Base-by-base conservation (phyloP, 2,797 vertebrate species). In the Liparis tanakae region DNA sequence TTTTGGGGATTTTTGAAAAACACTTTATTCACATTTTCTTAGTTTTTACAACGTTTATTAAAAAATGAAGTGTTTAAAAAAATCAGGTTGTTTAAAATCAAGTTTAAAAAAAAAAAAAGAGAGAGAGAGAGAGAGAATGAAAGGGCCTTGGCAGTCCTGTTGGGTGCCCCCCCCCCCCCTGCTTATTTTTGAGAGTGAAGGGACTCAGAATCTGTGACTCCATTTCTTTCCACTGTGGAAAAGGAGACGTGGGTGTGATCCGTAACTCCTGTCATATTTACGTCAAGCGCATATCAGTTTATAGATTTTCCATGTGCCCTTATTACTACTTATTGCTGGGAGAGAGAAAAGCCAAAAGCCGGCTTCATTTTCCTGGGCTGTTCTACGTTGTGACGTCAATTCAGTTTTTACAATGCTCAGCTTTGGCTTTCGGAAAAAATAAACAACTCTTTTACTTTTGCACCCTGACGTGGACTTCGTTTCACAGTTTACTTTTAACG, bases 221-320 rank as follows among this genome's bases (percentile, higher is more conserved):
- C 76, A 84, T 83, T 69, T 92, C 81, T 95, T 95, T 95, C 94
- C 94, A 94, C 86, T 91, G 85, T 91, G 91, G 88, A 94, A 94
- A 94, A 91, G 88, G 90, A 93, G 84, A 94, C 89, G 82, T 82
- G 53, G 1, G 58, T 80, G 64, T 80, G 88, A 91, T 81, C 74
- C 2, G 50, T 91, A 89, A 89, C 81, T 89, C 78, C 78, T 78
- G 79, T 87, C 78, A 76, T 87, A 91, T 89, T 83, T 84, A 83
- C 84, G 85, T 88, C 76, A 67, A 72, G 53, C 58, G 66, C 76
- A 80, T 76, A 66, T 81, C 51, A 75, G 70, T 89, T 88, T 89
- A 88, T 87, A 75, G 83, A 85, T 88, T 94, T 94, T 94, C 92
- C 91, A 79, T 85, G 70, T 78, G 70, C 64, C 58, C 81, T 87